Evolutionary conservation across 1,140 invertebrate genomes (phyloP).

Genomic region (Heliothis subflexa): DNA sequence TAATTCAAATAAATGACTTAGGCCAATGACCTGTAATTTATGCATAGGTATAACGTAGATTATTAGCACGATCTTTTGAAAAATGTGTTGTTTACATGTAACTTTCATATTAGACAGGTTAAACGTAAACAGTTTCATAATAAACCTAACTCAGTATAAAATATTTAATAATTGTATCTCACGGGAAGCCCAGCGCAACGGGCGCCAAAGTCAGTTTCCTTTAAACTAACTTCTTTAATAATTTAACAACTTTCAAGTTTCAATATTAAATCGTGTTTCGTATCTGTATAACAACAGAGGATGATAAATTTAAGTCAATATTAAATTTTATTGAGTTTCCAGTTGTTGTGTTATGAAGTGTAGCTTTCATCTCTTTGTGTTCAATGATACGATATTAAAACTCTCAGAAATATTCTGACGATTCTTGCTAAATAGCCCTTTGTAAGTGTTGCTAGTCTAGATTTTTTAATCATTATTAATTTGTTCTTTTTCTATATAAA

Average conservation of each 20-base stretch:
- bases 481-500: too few species aligned
- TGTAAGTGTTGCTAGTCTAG: neutral
- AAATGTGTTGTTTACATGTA: too few species aligned
- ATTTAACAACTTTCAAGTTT: constrained; percentile 36
- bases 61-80: too few species aligned
- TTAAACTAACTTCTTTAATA: constrained; percentile 21
- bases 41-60: too few species aligned
- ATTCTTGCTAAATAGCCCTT: neutral
- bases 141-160: neutral
- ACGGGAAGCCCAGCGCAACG: constrained; percentile 5
- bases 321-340: constrained; percentile 43
- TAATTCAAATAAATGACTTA: neutral
- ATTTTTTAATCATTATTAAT: too few species aligned
- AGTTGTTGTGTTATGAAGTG: constrained; percentile 2
- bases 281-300: constrained; percentile 35
- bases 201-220: constrained; percentile 32
- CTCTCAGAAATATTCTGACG: neutral
- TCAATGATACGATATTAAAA: constrained; percentile 30
- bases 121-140: neutral
- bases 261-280: constrained; percentile 39
- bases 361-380: constrained; percentile 28
- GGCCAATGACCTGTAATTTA: neutral
- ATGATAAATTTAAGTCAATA: constrained; percentile 43
- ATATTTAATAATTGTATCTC: neutral
- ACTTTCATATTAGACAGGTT: neutral